Base-by-base conservation (phyloP, 1,140 invertebrate species). In the Hetaerina americana region DNA sequence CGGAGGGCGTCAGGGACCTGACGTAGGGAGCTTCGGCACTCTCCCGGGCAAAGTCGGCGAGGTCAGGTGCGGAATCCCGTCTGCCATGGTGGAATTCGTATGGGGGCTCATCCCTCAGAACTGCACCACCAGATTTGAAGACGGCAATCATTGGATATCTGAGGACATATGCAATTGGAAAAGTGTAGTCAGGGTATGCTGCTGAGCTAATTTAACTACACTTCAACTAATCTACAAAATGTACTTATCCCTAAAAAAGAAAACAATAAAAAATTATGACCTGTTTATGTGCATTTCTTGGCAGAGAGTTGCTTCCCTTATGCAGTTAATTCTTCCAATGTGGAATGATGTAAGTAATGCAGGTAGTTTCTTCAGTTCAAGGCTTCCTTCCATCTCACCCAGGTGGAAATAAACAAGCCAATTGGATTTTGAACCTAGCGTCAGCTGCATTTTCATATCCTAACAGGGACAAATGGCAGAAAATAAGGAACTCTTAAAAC, bases 61-160 rank as follows among this genome's bases (percentile, higher is more conserved):
- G 80, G 78, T 91, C 88, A 77, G 88, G 86, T 5, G 89, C 82
- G 24, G 83, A 84, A 68, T 83, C 78, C 10, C 40, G 15, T 72
- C 87, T 83, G 22, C 89, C 90, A 79, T 91, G 87, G 78, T 89
- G 84, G 49, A 90, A 80, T 80, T 93, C 90, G 79, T 89, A 87
- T 22, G 87, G 88, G 10, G 40, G 40, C 10, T 57, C 40, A 18
- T 57, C 2, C 3, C 22, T 57, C 15, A 57, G 40, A 18, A 57
- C 15, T 3, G 15, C 22, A 57, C 89, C 89, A 28, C 85, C 85
- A 26, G 82, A 77, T 78, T 92, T 92, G 74, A 92, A 85, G 18
- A 92, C 82, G 27, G 87, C 85, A 83, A 90, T 90, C 29, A 85
- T 81, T 12, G 90, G 91, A 80, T 89, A 90, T 73, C 87, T 87